These are phyloP conservation scores for Pachyuromys duprasi DNA, from an alignment of 2,797 vertebrate species.

Conservation along the genomic window DNA sequence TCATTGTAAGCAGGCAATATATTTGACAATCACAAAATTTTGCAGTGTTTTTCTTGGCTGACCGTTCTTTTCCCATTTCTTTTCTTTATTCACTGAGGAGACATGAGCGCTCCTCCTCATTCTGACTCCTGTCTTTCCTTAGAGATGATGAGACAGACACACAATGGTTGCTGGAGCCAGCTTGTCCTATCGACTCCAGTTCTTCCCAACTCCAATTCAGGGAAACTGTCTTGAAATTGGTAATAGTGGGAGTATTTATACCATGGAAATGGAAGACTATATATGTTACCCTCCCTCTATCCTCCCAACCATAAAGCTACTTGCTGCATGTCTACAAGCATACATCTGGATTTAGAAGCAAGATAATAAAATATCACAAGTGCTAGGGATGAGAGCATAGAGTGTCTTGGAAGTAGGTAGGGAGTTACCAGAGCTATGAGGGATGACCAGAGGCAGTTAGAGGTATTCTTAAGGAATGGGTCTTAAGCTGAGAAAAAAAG, in stretches of 20 bases:
- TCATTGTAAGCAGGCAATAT: background rate
- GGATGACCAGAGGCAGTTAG: background rate
- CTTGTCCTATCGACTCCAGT: background rate
- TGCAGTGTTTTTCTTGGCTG: conserved; percentile 23
- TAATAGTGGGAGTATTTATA: background rate
- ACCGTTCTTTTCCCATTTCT: background rate
- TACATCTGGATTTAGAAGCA: background rate
- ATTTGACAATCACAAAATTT: background rate
- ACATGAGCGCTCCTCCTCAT: background rate
- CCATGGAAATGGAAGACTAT: background rate
- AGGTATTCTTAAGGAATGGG: background rate
- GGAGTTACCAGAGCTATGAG: background rate
- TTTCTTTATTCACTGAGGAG: background rate
- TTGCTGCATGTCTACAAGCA: conserved; percentile 13
- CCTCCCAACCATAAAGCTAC: conserved; percentile 2
- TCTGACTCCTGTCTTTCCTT: background rate
- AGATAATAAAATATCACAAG: background rate
- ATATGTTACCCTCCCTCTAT: background rate
- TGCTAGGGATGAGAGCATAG: background rate
- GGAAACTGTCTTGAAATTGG: background rate
- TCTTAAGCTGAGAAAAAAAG: background rate
- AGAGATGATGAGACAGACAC: background rate
- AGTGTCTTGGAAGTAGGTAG: background rate
- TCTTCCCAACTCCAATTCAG: background rate
- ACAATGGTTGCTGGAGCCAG: background rate